Base-by-base conservation (phyloP, 2,113 vertebrate species). In the Rafetus swinhoei region DNA sequence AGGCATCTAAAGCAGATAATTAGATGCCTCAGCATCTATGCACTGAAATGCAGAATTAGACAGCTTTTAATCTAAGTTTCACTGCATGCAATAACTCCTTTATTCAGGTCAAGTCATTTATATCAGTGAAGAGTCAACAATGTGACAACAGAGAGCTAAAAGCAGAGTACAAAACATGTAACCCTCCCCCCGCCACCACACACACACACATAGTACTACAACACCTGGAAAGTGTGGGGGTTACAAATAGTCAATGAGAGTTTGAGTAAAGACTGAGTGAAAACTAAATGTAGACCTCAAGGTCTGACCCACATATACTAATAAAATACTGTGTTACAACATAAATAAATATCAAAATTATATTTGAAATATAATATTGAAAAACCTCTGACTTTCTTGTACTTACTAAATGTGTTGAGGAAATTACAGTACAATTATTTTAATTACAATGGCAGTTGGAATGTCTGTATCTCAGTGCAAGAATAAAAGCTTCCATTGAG, bases 301-400 rank as follows among this genome's bases (percentile, higher is more conserved):
- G 95, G 89, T 35, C 24, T 74, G 69, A 9, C 21, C 29, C 80
- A 92, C 88, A 88, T 92, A 91, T 45, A 52, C 32, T 57, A 95
- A 85, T 57, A 85, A 91, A 92, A 95, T 72, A 39, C 85, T 93
- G 94, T 45, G 84, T 59, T 65, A 65, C 4, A 32, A 65, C 29
- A 65, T 32, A 65, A 32, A 29, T 32, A 32, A 93, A 96, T 91
- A 94, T 86, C 86, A 95, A 95, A 93, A 88, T 95, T 62, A 85
- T 94, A 93, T 97, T 89, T 92, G 65, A 93, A 69, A 90, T 93
- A 93, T 80, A 55, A 93, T 81, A n/a, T 87, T 91, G 94, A 72
- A 93, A 95, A 92, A 82, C 80, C 80, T 85, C 82, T 45, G 56
- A 89, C 82, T 94, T 85, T 89, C 92, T 97, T 88, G 92, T 84